Evolutionary conservation across 2,888 invertebrate genomes (phyloP).

Genomic region (Ormyrus nitidulus): DNA sequence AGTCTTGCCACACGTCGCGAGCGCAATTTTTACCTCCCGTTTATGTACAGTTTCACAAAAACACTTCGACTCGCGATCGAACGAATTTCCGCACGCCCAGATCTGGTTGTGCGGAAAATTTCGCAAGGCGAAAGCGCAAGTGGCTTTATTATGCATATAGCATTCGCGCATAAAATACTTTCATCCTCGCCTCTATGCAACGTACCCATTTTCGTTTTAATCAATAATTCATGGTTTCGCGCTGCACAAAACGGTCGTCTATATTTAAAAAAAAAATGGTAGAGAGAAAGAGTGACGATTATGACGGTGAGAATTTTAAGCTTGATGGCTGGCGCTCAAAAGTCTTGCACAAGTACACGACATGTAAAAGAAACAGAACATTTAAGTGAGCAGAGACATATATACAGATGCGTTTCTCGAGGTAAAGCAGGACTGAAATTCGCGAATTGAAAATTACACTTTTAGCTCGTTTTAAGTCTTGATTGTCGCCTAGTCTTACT

Average conservation of each 20-base stretch:
- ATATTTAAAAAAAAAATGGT: not conserved
- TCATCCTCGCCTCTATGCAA: conserved; percentile 38
- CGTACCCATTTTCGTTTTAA: conserved; percentile 32
- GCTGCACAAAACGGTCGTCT: conserved; percentile 19
- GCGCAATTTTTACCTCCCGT: not conserved
- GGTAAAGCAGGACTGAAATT: conserved; percentile 31
- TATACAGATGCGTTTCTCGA: not conserved
- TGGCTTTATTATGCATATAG: conserved; percentile 39
- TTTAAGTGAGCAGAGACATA: conserved; percentile 18
- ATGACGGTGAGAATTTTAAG: conserved; percentile 27
- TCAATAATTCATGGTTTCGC: conserved; percentile 39
- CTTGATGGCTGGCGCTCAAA: conserved; percentile 26
- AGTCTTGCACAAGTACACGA: conserved; percentile 18
- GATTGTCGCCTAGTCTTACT: too few species aligned
- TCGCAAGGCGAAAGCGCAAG: conserved; percentile 52
- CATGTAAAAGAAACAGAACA: conserved; percentile 37
- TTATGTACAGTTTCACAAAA: not conserved
- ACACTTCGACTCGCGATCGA: not conserved
- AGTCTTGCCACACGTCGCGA: not conserved
- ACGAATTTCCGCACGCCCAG: conserved; percentile 30
- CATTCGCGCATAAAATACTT: conserved; percentile 41
- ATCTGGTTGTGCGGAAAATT: conserved; percentile 41
- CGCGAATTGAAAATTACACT: too few species aligned
- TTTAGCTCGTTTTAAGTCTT: too few species aligned
- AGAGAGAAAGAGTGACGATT: conserved; percentile 16